phyloP scores from a whole-genome alignment of 1,140 invertebrate genomes.

The Zaprionus africanus region DNA sequence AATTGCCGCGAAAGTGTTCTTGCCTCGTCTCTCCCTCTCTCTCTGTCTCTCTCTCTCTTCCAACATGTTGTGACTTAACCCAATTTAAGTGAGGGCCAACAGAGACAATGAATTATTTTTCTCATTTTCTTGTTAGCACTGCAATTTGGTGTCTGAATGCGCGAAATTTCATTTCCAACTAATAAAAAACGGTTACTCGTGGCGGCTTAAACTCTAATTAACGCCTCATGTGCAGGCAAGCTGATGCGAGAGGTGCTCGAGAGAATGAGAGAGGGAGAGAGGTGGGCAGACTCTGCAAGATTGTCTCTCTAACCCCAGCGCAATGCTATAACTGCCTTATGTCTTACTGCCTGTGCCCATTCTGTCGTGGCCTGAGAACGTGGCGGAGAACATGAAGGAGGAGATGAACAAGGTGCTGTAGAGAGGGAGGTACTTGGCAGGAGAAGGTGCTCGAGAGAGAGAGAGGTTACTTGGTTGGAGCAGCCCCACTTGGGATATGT shows the following conservation, averaged over 20 bases:
- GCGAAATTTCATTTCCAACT: slow-evolving; percentile 61
- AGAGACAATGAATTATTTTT: slow-evolving; percentile 32
- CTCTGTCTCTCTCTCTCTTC: too few species aligned
- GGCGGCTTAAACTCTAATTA: slow-evolving; percentile 79
- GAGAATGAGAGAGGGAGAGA: not conserved
- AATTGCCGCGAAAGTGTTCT: slow-evolving; percentile 12
- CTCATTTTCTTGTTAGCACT: slow-evolving; percentile 38
- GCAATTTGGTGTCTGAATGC: slow-evolving; percentile 55
- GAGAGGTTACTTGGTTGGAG: not conserved
- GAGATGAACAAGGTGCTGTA: not conserved
- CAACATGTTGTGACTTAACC: slow-evolving; percentile 34
- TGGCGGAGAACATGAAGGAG: not conserved
- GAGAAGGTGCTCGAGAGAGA: not conserved
- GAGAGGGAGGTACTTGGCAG: not conserved
- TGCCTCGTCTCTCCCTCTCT: slow-evolving; percentile 9
- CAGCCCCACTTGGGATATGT: slow-evolving; percentile 8
- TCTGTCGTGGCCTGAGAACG: slow-evolving; percentile 59
- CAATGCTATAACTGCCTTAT: slow-evolving; percentile 45
- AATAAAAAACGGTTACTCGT: slow-evolving; percentile 62
- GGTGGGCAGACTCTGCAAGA: not conserved
- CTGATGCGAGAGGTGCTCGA: slow-evolving; percentile 3
- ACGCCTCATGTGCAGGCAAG: slow-evolving; percentile 65
- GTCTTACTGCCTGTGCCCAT: slow-evolving; percentile 69
- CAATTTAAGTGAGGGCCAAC: slow-evolving; percentile 30
- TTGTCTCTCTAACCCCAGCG: slow-evolving; percentile 19